Conservation (phyloP, 2,888 invertebrate species). For the Calameuta pallipes region DNA sequence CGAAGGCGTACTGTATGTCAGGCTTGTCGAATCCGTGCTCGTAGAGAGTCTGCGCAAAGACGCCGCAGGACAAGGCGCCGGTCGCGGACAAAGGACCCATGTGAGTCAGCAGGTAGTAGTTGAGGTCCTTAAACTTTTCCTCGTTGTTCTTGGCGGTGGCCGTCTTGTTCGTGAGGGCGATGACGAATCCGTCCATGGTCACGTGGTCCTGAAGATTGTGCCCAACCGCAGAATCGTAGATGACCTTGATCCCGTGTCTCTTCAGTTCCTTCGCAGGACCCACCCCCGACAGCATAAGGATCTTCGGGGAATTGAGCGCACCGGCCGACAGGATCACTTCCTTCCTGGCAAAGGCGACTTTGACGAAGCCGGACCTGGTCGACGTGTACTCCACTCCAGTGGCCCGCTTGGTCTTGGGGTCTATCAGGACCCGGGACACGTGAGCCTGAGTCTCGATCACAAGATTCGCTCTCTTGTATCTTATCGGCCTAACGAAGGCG, state of each 20-base stretch:
- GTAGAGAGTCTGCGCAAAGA: constrained; percentile 73
- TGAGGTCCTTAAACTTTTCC: constrained; percentile 53
- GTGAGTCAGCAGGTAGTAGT: constrained; percentile 68
- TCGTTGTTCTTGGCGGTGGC: constrained; percentile 50
- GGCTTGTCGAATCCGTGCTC: constrained; percentile 68
- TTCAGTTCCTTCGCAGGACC: constrained; percentile 65
- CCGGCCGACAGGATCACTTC: constrained; percentile 70
- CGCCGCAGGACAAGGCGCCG: constrained; percentile 69
- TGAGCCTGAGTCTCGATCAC: constrained; percentile 66
- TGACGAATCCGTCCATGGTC: constrained; percentile 60
- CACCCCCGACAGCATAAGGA: constrained; percentile 69
- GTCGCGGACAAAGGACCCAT: constrained; percentile 68
- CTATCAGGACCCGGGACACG: constrained; percentile 68
- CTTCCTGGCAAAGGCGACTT: constrained; percentile 61
- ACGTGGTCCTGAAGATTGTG: constrained; percentile 70
- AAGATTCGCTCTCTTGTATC: constrained; percentile 66
- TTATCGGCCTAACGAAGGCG: constrained; percentile 77
- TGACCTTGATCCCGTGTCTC: constrained; percentile 58
- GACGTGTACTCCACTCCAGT: constrained; percentile 63
- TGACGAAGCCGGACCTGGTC: constrained; percentile 51
- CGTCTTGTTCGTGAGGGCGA: constrained; percentile 51
- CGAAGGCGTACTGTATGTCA: constrained; percentile 77
- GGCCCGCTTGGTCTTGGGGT: constrained; percentile 63
- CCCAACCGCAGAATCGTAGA: constrained; percentile 67
- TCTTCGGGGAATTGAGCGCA: constrained; percentile 67